Base-by-base conservation (phyloP, 2,113 vertebrate genomes). In the Cichladusa arquata region DNA sequence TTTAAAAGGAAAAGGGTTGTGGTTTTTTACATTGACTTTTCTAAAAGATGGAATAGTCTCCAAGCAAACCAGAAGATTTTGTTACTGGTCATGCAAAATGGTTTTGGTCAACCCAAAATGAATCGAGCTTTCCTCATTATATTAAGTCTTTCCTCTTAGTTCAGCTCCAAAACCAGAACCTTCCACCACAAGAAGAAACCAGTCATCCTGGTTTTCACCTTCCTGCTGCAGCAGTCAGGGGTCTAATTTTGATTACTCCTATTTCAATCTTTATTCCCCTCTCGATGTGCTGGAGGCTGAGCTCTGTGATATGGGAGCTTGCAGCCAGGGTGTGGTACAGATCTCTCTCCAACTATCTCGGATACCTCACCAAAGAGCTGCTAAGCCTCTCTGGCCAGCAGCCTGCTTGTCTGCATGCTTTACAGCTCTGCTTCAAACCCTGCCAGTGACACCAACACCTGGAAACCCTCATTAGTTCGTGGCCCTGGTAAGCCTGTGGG, bases 11-110 rank as follows among this genome's bases (percentile, higher is more conserved):
- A 56, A 22, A 51, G 33, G 58, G 8, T 34, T 86, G 54, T 70
- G 71, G 0, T 13, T 77, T 26, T 70, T 54, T 13, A 57, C 25
- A 44, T 15, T 44, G 12, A 24, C 15, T 77, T 48, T 57, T 57
- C 18, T 0, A 57, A 10, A 87, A 47, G 38, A 71, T 69, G 26
- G 47, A 88, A 64, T n/a, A 73, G 29, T 58, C 67, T 95, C 45
- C 34, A 86, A 88, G 45, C 50, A 95, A 90, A 77, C 38, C 76
- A 90, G 86, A 84, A 81, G 40, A 74, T 60, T 94, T 92, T 88
- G 72, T 88, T 78, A 84, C 65, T 64, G 71, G 79, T 93, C 82
- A 91, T 81, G 53, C 16, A 79, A 56, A 84, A 86, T 0, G 2
- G 1, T 89, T 95, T 91, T 83, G 44, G 14, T 85, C 71, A 70